These are phyloP conservation scores for Temnothorax nylanderi DNA, from an alignment of 1,140 invertebrate species.

Conservation along the genomic window DNA sequence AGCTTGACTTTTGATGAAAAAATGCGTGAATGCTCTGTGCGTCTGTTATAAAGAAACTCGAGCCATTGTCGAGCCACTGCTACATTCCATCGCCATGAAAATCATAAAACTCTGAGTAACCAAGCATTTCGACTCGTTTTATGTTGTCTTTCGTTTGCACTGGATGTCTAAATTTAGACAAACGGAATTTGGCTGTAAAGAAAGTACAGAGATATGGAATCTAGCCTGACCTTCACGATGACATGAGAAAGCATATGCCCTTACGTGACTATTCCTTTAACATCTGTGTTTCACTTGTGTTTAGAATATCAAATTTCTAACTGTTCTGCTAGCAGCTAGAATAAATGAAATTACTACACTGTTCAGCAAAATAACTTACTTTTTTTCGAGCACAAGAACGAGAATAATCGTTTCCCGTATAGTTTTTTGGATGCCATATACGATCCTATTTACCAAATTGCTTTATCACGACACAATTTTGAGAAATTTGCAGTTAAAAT, in stretches of 20 bases:
- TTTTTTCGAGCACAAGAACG: too few species aligned
- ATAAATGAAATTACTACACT: background rate
- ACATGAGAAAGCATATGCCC: background rate
- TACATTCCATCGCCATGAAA: constrained; percentile 44
- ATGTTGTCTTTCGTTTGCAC: constrained; percentile 13
- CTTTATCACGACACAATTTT: too few species aligned
- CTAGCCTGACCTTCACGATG: background rate
- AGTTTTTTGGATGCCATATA: too few species aligned
- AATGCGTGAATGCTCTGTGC: constrained; percentile 31
- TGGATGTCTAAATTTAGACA: constrained; percentile 19
- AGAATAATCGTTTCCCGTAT: too few species aligned
- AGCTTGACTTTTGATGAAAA: constrained; percentile 48
- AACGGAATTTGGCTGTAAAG: background rate
- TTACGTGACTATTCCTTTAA: background rate
- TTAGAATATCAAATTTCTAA: constrained; percentile 12
- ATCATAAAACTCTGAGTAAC: constrained; percentile 56
- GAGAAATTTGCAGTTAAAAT: too few species aligned
- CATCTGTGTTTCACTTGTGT: background rate
- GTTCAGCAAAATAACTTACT: too few species aligned
- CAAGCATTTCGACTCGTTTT: constrained; percentile 18
- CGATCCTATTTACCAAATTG: too few species aligned
- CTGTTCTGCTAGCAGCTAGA: background rate
- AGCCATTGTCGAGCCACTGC: constrained; percentile 61
- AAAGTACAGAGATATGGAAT: background rate
- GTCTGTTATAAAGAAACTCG: constrained; percentile 40